phyloP scores from a whole-genome alignment of 2,888 invertebrate species.

The Heliconius ismenius region DNA sequence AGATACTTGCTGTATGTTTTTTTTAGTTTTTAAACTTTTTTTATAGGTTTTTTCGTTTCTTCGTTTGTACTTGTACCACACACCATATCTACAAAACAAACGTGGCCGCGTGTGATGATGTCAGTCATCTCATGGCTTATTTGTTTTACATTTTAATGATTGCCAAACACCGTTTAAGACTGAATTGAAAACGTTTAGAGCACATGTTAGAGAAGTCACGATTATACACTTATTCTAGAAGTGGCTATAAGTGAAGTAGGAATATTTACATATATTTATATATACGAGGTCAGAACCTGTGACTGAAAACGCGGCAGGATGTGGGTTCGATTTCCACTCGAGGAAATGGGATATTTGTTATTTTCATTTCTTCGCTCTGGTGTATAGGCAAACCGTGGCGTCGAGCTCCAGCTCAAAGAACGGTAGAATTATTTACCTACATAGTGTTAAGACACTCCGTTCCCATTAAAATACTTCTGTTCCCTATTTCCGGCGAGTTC shows the following conservation, averaged over 20 bases:
- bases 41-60: too few relatives aligned
- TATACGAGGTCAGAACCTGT: neutral
- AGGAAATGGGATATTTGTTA: neutral
- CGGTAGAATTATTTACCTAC: too few relatives aligned
- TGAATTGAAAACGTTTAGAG: conserved; percentile 31
- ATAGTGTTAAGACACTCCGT: too few relatives aligned
- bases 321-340: neutral
- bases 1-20: too few relatives aligned
- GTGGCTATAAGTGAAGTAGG: neutral
- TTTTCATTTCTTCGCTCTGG: neutral
- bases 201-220: conserved; percentile 19
- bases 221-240: neutral
- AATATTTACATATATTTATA: neutral
- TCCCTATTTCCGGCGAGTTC: too few relatives aligned
- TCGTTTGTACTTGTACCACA: conserved; percentile 5
- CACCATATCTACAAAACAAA: neutral
- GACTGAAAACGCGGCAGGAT: neutral
- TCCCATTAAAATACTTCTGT: too few relatives aligned
- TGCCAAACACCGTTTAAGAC: conserved; percentile 37
- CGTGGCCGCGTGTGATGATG: conserved; percentile 37
- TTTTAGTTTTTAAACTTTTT: too few relatives aligned
- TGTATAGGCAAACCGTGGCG: too few relatives aligned
- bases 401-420: too few relatives aligned
- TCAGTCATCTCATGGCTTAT: conserved; percentile 43
- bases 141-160: conserved; percentile 44